A percentile compares a stretch with the other conserved stretches of the same genome.
phyloP scores from a whole-genome alignment of 2,113 vertebrate species.

The Dicaeum eximium region DNA sequence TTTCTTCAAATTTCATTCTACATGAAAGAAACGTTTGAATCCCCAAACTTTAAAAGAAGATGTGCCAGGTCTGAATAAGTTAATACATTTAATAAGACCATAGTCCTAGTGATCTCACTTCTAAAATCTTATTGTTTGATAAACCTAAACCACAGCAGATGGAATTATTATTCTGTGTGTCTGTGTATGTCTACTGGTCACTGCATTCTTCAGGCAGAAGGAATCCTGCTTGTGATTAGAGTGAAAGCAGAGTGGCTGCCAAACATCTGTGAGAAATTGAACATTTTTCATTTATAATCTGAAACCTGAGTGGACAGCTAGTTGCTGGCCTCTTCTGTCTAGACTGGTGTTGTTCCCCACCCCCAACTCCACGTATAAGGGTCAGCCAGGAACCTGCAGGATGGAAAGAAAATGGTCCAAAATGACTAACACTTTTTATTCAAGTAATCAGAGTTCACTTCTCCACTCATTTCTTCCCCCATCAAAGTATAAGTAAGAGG shows the following conservation, averaged over 20 bases:
- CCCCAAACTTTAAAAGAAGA: neutral
- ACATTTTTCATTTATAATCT: conserved; percentile 14
- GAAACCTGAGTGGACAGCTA: conserved; percentile 37
- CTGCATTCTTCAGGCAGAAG: conserved; percentile 8
- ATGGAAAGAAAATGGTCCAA: neutral
- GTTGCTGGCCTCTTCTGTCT: conserved; percentile 50
- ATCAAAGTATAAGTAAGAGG: neutral
- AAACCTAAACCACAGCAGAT: neutral
- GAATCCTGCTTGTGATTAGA: neutral
- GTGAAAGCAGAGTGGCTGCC: conserved; percentile 11
- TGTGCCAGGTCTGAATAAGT: neutral
- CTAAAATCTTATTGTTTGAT: neutral
- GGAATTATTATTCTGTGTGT: neutral
- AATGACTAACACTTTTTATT: neutral
- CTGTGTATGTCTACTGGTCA: neutral
- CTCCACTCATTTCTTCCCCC: neutral
- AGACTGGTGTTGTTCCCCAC: conserved; percentile 36
- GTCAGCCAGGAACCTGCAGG: conserved; percentile 44
- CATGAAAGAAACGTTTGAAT: neutral
- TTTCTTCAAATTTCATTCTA: neutral
- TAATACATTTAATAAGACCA: neutral
- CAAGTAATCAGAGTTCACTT: neutral
- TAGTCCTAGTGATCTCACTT: neutral
- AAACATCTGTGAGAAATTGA: conserved; percentile 63
- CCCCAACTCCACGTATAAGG: neutral